Percentiles rank a stretch among this genome's conserved stretches.
These are phyloP conservation scores for Zaprionus gabonicus DNA, from an alignment of 1,140 invertebrate species.

Conservation along the genomic window DNA sequence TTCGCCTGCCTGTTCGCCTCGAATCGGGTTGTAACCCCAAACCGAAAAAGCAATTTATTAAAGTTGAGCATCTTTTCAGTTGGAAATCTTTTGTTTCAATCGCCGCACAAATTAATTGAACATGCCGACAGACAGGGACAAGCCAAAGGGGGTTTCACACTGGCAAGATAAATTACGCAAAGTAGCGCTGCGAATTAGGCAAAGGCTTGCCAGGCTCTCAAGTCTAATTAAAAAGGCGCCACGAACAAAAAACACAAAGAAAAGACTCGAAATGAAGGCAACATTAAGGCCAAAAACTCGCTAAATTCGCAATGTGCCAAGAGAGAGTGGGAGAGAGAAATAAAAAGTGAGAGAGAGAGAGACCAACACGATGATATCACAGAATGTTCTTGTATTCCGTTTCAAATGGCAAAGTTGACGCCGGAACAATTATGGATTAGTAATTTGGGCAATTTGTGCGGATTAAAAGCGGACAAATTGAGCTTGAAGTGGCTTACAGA, in stretches of 20 bases:
- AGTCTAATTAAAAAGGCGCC: slow-evolving; percentile 63
- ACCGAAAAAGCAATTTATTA: slow-evolving; percentile 64
- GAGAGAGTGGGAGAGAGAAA: neutral
- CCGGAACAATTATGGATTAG: slow-evolving; percentile 46
- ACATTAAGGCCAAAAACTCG: slow-evolving; percentile 29
- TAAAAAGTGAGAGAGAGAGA: neutral
- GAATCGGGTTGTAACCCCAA: slow-evolving; percentile 28
- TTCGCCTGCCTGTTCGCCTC: neutral
- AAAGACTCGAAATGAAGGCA: slow-evolving; percentile 2
- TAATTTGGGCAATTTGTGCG: slow-evolving; percentile 27
- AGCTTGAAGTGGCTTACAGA: slow-evolving; percentile 15
- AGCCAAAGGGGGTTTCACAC: slow-evolving; percentile 4
- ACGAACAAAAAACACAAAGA: slow-evolving; percentile 17
- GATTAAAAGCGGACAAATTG: slow-evolving; percentile 29
- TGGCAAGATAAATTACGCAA: slow-evolving; percentile 57
- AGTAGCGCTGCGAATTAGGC: slow-evolving; percentile 38
- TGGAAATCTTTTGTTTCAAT: slow-evolving; percentile 26
- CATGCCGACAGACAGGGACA: slow-evolving; percentile 14
- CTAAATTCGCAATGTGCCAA: neutral
- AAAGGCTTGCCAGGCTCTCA: slow-evolving; percentile 44
- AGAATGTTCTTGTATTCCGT: slow-evolving; percentile 12
- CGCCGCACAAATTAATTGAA: slow-evolving; percentile 58
- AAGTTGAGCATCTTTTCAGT: slow-evolving; percentile 20
- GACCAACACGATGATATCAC: slow-evolving; percentile 13
- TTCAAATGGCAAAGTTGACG: slow-evolving; percentile 44